Evolutionary conservation across 2,888 invertebrate species (phyloP).

Genomic region (Caenorhabditis parvicauda): DNA sequence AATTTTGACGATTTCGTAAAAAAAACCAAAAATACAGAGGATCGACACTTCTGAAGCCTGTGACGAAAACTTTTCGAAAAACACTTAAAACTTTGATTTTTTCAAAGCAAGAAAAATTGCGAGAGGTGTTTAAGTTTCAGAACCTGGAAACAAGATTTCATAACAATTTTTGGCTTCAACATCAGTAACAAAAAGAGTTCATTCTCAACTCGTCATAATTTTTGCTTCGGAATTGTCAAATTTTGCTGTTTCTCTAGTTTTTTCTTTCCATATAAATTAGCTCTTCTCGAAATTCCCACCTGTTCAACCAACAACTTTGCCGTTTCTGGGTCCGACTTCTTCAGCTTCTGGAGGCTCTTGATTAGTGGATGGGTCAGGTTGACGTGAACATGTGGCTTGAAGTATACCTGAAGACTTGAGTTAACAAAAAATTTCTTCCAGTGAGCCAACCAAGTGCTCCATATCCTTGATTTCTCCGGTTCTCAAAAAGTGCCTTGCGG

Average conservation of each 20-base stretch:
- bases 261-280: neutral
- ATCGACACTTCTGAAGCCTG: no score
- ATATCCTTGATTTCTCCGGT: constrained; percentile 68
- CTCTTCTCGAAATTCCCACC: constrained; percentile 64
- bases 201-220: no score
- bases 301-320: constrained; percentile 83
- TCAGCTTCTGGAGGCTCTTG: constrained; percentile 79
- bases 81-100: no score
- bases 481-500: constrained; percentile 87
- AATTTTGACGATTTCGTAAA: no score
- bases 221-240: no score
- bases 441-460: constrained; percentile 71
- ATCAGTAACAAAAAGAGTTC: no score
- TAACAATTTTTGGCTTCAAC: constrained; percentile 1
- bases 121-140: no score
- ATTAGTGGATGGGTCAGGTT: constrained; percentile 89
- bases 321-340: constrained; percentile 75
- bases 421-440: neutral
- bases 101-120: no score
- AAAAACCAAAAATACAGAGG: no score
- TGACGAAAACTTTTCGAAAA: no score
- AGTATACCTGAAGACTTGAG: constrained; percentile 16
- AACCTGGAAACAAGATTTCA: no score
- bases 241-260: no score
- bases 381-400: constrained; percentile 83